phyloP scores from a whole-genome alignment of 2,888 invertebrate species.

The Drosophila formosana region DNA sequence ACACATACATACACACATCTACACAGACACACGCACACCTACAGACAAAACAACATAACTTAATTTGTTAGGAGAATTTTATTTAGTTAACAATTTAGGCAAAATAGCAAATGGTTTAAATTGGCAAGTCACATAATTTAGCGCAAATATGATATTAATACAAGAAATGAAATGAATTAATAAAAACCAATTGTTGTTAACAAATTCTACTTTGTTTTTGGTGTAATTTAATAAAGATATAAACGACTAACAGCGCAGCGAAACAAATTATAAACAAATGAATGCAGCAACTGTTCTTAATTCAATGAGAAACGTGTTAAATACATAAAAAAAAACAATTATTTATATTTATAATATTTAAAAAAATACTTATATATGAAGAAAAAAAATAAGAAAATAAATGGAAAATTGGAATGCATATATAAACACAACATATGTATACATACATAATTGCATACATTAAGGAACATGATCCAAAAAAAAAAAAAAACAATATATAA shows the following conservation, averaged over 20 bases:
- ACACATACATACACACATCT: conserved; percentile 33
- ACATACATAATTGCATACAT: conserved; percentile 46
- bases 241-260: conserved; percentile 83
- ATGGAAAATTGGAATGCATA: conserved; percentile 58
- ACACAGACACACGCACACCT: conserved; percentile 27
- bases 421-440: conserved; percentile 43
- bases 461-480: conserved; percentile 33
- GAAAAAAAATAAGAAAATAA: conserved; percentile 25
- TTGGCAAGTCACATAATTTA: conserved; percentile 71
- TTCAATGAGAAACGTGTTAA: conserved; percentile 55
- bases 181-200: conserved; percentile 62
- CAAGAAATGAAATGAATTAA: conserved; percentile 29
- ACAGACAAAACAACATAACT: conserved; percentile 31
- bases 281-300: conserved; percentile 65
- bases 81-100: conserved; percentile 75
- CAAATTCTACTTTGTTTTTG: conserved; percentile 65
- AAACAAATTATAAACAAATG: conserved; percentile 65
- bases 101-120: conserved; percentile 59
- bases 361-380: conserved; percentile 58
- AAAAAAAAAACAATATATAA: conserved; percentile 30
- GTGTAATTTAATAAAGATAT: conserved; percentile 68
- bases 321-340: conserved; percentile 51
- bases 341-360: conserved; percentile 64
- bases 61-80: conserved; percentile 75
- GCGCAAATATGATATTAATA: conserved; percentile 70